phyloP scores from a whole-genome alignment of 2,113 vertebrate genomes.

The Chloroceryle aenea region DNA sequence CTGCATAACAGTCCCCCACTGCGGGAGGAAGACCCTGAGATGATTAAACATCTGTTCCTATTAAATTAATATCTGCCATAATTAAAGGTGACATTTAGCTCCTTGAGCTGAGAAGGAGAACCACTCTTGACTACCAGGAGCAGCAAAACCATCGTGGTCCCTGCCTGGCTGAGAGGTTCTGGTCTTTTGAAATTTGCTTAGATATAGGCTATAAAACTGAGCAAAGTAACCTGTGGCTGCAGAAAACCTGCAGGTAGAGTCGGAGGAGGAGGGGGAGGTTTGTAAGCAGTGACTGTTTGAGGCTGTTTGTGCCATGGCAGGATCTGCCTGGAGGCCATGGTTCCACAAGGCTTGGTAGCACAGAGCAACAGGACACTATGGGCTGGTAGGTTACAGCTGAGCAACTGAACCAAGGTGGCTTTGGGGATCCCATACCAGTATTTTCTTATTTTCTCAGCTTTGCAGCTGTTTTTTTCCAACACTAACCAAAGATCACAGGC shows the following conservation, averaged over 20 bases:
- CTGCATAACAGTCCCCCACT: neutral
- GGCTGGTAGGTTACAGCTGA: neutral
- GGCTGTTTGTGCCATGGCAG: accelerated
- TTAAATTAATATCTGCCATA: neutral
- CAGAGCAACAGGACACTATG: accelerated
- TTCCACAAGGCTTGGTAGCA: neutral
- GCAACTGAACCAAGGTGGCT: accelerated
- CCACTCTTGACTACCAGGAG: neutral
- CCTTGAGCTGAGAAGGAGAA: neutral
- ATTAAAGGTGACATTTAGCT: neutral
- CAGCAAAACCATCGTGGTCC: neutral
- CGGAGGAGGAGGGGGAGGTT: neutral
- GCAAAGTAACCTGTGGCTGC: neutral
- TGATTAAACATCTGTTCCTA: conserved; percentile 4
- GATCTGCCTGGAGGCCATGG: no score
- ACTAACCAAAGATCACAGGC: neutral
- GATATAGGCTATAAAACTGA: neutral
- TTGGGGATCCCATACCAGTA: neutral
- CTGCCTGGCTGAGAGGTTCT: neutral
- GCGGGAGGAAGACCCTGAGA: neutral
- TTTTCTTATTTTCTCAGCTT: neutral
- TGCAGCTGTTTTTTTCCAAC: neutral
- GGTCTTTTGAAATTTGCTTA: neutral
- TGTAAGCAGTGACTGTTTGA: neutral
- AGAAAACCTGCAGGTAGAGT: neutral